These are phyloP conservation scores for Paguma larvata DNA, from an alignment of 2,797 vertebrate species.

Conservation along the genomic window DNA sequence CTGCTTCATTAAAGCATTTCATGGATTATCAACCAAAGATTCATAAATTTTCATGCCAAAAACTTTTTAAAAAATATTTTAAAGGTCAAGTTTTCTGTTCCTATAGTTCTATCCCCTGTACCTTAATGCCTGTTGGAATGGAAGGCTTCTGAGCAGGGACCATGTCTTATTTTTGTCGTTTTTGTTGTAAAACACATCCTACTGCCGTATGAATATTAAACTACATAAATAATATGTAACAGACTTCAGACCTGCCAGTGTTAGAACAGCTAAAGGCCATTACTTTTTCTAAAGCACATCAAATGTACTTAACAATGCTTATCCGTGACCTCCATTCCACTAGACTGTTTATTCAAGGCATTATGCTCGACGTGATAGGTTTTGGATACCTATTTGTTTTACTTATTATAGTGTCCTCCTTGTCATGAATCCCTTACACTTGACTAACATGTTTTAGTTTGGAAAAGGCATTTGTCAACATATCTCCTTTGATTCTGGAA, in stretches of 20 bases:
- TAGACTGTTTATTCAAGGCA: not conserved
- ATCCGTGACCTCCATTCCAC: not conserved
- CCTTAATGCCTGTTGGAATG: conserved; percentile 25
- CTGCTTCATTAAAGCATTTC: not conserved
- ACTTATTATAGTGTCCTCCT: not conserved
- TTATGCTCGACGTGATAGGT: not conserved
- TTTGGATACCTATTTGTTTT: not conserved
- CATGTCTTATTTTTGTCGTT: conserved; percentile 42
- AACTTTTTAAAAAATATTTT: not conserved
- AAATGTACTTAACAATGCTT: not conserved
- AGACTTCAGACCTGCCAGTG: not conserved
- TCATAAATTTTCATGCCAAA: conserved; percentile 10
- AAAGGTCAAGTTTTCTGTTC: not conserved
- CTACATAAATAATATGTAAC: conserved; percentile 37
- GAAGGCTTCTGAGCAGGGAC: not conserved
- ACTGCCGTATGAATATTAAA: conserved; percentile 34
- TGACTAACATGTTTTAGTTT: not conserved
- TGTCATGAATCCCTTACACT: conserved; percentile 14
- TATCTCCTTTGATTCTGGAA: conserved; percentile 31
- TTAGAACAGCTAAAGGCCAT: conserved; percentile 18
- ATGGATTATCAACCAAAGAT: conserved; percentile 23
- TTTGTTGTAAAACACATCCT: conserved; percentile 41
- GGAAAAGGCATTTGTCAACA: conserved; percentile 3
- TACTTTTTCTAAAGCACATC: not conserved
- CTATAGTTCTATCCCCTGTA: not conserved